Conservation (phyloP, 2,797 vertebrate species). For the Enteromius viviparus region DNA sequence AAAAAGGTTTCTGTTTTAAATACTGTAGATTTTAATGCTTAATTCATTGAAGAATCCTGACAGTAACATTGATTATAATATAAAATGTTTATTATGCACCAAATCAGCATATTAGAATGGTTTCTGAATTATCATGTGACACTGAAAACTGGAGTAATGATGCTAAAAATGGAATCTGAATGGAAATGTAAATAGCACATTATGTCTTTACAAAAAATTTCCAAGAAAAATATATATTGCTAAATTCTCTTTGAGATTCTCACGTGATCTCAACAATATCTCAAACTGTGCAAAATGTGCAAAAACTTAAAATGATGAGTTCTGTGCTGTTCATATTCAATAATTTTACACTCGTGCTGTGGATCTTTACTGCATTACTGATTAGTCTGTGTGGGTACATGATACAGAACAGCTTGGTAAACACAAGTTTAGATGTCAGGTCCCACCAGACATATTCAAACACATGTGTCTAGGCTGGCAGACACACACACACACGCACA, state of each 20-base stretch:
- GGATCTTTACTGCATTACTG: background rate
- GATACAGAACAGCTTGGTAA: slow-evolving; percentile 3
- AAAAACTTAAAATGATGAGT: background rate
- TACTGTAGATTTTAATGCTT: background rate
- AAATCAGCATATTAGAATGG: background rate
- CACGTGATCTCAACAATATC: background rate
- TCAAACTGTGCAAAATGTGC: background rate
- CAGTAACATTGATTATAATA: background rate
- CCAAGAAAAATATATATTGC: background rate
- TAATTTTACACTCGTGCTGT: background rate
- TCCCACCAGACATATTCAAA: slow-evolving; percentile 64
- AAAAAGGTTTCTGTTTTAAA: background rate
- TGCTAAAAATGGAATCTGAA: background rate
- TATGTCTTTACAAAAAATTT: too few species aligned
- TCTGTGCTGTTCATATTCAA: background rate
- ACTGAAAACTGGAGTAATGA: background rate
- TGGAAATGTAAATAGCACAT: background rate
- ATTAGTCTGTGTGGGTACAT: background rate
- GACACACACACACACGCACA: slow-evolving; percentile 59
- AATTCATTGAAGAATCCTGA: background rate
- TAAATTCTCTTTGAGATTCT: background rate
- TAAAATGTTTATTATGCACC: background rate
- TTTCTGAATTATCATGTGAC: background rate
- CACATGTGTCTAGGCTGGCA: slow-evolving; percentile 59
- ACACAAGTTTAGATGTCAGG: slow-evolving; percentile 11